Conservation (phyloP, 2,113 vertebrate species). For the Irena cyanogastra region DNA sequence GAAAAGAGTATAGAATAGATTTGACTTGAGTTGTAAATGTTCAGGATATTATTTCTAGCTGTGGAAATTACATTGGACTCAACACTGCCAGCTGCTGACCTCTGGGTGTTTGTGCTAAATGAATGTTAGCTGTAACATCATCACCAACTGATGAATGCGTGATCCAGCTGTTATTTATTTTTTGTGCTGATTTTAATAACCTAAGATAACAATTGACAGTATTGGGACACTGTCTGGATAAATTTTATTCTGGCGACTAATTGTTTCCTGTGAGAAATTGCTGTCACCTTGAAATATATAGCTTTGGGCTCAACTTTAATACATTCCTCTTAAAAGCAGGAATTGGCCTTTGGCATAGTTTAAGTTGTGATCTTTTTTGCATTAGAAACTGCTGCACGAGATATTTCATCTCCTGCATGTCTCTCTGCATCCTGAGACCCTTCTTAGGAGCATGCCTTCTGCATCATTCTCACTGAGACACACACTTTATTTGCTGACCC, state of each 20-base stretch:
- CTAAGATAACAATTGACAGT: neutral
- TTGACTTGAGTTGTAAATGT: neutral
- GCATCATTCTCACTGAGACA: neutral
- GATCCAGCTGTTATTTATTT: neutral
- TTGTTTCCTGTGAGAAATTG: neutral
- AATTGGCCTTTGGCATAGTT: neutral
- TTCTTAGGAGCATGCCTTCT: neutral
- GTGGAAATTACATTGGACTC: neutral
- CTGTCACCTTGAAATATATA: neutral
- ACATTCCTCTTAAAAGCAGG: neutral
- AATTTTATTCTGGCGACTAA: neutral
- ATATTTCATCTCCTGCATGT: neutral
- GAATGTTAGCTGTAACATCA: neutral
- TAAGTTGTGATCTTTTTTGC: constrained; percentile 4
- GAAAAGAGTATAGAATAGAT: neutral
- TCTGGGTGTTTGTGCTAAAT: neutral
- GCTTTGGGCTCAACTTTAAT: neutral
- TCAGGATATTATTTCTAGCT: constrained; percentile 9
- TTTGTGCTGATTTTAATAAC: neutral
- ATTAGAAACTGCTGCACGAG: neutral
- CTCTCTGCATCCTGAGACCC: neutral
- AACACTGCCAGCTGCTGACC: neutral
- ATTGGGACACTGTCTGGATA: neutral
- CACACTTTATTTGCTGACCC: neutral
- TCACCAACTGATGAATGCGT: neutral